These are phyloP conservation scores for Caranx melampygus DNA, from an alignment of 2,113 vertebrate species.

Conservation along the genomic window DNA sequence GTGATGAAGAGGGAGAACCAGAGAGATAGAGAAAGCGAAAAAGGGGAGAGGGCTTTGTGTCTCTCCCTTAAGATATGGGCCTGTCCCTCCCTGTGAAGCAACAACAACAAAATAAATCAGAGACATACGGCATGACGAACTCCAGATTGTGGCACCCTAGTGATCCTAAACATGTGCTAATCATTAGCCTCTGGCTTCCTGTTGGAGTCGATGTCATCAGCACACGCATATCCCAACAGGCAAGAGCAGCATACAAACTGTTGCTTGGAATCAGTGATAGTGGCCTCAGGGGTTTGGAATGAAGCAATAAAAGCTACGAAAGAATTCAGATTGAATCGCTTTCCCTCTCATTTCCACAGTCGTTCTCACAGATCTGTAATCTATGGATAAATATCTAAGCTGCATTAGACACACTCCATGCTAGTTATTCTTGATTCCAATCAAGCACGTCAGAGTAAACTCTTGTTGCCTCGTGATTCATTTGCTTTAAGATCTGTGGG, in stretches of 20 bases:
- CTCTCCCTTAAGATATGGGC: constrained; percentile 38
- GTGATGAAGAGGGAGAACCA: constrained; percentile 9
- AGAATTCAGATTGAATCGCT: constrained; percentile 55
- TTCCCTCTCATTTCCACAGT: constrained; percentile 21
- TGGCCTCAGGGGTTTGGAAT: constrained; percentile 57
- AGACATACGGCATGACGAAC: constrained; percentile 71
- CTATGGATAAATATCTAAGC: constrained; percentile 21
- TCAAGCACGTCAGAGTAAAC: constrained; percentile 33
- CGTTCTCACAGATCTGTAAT: constrained; percentile 33
- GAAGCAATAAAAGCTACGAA: constrained; percentile 66
- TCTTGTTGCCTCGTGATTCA: constrained; percentile 17
- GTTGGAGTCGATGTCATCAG: constrained; percentile 80
- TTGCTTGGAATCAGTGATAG: constrained; percentile 60
- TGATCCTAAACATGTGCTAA: constrained; percentile 82
- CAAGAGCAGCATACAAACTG: constrained; percentile 59
- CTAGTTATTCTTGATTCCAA: constrained; percentile 37
- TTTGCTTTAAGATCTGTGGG: constrained; percentile 26
- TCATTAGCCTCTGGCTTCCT: constrained; percentile 83
- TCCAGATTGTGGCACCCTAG: constrained; percentile 77
- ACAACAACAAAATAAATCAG: constrained; percentile 80
- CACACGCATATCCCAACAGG: constrained; percentile 73
- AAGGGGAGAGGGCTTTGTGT: constrained; percentile 32
- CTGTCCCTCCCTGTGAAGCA: constrained; percentile 59
- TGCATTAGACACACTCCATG: constrained; percentile 8
- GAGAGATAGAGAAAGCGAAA: neutral